These are phyloP conservation scores for Marisa cornuarietis DNA, from an alignment of 1,140 invertebrate species.

Conservation along the genomic window DNA sequence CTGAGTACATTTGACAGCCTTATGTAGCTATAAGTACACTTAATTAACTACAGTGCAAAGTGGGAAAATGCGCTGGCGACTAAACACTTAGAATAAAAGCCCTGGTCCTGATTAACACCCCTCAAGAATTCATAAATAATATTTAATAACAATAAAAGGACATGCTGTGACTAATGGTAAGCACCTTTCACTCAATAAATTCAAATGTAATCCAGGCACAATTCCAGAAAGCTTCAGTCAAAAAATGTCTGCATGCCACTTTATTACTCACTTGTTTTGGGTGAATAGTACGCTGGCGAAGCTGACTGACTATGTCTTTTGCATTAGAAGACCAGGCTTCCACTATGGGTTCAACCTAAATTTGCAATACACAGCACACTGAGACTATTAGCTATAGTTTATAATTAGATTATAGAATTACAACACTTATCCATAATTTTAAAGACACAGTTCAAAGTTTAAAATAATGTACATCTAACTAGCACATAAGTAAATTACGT, in stretches of 20 bases:
- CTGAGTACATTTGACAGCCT: too few species aligned
- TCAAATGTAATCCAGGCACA: not conserved
- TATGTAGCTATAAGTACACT: too few species aligned
- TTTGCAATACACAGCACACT: not conserved
- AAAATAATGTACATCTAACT: too few species aligned
- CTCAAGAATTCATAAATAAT: too few species aligned
- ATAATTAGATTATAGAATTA: too few species aligned
- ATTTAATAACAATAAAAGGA: not conserved
- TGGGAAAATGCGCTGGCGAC: too few species aligned
- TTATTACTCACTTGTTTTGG: constrained; percentile 52
- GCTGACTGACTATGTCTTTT: constrained; percentile 51
- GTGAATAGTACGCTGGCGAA: constrained; percentile 52
- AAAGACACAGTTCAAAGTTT: not conserved
- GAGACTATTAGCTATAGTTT: too few species aligned
- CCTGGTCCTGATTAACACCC: too few species aligned
- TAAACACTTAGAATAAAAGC: too few species aligned
- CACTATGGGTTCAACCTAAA: constrained; percentile 54
- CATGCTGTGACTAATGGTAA: not conserved
- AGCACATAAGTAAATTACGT: too few species aligned
- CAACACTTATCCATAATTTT: not conserved
- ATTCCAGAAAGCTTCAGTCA: too few species aligned
- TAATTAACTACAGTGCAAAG: too few species aligned
- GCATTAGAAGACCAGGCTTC: constrained; percentile 56
- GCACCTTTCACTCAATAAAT: not conserved
- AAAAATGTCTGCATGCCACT: not conserved